Conservation (phyloP, 1,140 invertebrate genomes). For the Neodiprion pinetum region DNA sequence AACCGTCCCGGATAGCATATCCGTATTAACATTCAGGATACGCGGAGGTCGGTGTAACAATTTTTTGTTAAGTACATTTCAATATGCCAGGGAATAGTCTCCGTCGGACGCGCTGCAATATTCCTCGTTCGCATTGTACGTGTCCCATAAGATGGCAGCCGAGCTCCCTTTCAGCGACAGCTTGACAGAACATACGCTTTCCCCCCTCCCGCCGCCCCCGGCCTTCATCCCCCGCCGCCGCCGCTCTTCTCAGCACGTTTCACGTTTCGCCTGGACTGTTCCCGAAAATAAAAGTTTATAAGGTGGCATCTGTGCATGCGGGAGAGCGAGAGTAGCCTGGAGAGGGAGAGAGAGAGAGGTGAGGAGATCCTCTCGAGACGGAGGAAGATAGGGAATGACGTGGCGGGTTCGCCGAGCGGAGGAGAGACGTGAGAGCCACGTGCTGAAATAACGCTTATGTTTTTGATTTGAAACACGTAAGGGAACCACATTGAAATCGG, state of each 20-base stretch:
- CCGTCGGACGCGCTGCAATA: slow-evolving; percentile 43
- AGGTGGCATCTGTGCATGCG: slow-evolving; percentile 37
- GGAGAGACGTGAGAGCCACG: slow-evolving; percentile 38
- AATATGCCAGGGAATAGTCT: slow-evolving; percentile 40
- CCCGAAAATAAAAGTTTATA: slow-evolving; percentile 54
- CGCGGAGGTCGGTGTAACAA: neutral
- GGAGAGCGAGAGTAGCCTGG: slow-evolving; percentile 11
- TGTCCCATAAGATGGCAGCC: slow-evolving; percentile 59
- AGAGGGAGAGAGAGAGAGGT: slow-evolving; percentile 10
- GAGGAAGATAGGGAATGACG: slow-evolving; percentile 14
- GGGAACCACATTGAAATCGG: slow-evolving; percentile 57
- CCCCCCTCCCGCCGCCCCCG: slow-evolving; percentile 30
- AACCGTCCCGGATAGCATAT: neutral
- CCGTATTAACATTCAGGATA: slow-evolving; percentile 5
- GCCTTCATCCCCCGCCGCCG: slow-evolving; percentile 10
- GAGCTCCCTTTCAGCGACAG: slow-evolving; percentile 55
- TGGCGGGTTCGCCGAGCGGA: neutral
- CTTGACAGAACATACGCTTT: slow-evolving; percentile 58
- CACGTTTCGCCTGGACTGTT: slow-evolving; percentile 19
- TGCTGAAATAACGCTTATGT: slow-evolving; percentile 50
- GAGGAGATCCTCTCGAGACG: slow-evolving; percentile 8
- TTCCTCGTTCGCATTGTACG: slow-evolving; percentile 56
- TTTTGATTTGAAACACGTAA: slow-evolving; percentile 59
- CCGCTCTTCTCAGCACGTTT: slow-evolving; percentile 12
- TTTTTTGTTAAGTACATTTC: slow-evolving; percentile 47